phyloP scores from a whole-genome alignment of 2,888 invertebrate species.

The Philereme transversata region DNA sequence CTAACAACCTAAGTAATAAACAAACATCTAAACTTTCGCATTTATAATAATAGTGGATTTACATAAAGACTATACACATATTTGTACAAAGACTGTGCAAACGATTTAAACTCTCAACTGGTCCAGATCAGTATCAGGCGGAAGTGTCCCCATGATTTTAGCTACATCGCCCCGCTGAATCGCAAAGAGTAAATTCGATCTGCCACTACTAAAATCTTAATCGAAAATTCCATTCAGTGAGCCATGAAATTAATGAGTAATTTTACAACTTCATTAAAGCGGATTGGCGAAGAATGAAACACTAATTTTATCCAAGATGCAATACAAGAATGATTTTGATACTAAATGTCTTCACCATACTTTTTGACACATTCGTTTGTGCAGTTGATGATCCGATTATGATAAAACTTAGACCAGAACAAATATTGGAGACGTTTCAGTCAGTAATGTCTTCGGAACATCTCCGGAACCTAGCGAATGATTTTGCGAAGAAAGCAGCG shows the following conservation, averaged over 20 bases:
- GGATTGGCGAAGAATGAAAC: background rate
- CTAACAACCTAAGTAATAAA: too few relatives aligned
- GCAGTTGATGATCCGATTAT: conserved; percentile 35
- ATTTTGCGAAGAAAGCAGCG: conserved; percentile 52
- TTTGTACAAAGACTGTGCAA: too few relatives aligned
- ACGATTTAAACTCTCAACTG: too few relatives aligned
- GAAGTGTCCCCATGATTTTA: too few relatives aligned
- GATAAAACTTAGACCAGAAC: conserved; percentile 47
- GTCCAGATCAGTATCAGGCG: too few relatives aligned
- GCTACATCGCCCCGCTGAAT: background rate
- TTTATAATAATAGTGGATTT: too few relatives aligned
- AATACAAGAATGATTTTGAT: conserved; percentile 1
- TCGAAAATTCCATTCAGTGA: conserved; percentile 8
- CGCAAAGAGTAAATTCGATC: background rate
- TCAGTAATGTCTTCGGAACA: conserved; percentile 49
- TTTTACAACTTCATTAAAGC: background rate
- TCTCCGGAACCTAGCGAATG: conserved; percentile 47
- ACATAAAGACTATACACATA: too few relatives aligned
- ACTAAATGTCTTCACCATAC: conserved; percentile 2
- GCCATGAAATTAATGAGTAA: conserved; percentile 15
- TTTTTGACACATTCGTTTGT: background rate
- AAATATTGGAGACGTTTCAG: conserved; percentile 49
- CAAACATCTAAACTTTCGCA: too few relatives aligned
- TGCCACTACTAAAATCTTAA: background rate
- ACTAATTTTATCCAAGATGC: conserved; percentile 7